These are phyloP conservation scores for Cnemophilus loriae DNA, from an alignment of 2,113 vertebrate genomes.

Conservation along the genomic window DNA sequence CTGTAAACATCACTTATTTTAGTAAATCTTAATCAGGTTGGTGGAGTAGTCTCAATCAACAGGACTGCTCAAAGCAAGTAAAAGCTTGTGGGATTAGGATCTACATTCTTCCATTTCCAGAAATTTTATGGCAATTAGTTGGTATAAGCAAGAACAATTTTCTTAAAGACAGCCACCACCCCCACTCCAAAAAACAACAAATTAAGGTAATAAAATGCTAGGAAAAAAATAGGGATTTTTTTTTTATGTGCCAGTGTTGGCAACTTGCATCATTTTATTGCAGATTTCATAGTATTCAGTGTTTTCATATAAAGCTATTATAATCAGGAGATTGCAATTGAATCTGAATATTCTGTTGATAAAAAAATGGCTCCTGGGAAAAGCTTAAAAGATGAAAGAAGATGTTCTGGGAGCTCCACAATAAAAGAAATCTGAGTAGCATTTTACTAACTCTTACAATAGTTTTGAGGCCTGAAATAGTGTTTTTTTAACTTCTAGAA, in stretches of 20 bases:
- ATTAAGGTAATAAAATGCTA: not conserved
- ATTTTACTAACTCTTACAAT: not conserved
- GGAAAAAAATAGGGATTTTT: not conserved
- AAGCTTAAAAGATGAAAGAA: not conserved
- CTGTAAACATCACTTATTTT: not conserved
- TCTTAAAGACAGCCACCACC: not conserved
- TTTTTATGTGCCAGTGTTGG: not conserved
- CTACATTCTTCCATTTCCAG: not conserved
- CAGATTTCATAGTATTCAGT: not conserved
- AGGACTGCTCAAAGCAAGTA: not conserved
- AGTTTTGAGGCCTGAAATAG: not conserved
- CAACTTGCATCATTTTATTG: not conserved
- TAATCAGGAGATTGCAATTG: not conserved
- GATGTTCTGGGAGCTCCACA: not conserved
- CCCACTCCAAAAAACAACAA: not conserved
- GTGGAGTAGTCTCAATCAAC: not conserved
- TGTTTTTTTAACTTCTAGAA: not conserved
- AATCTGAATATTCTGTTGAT: not conserved
- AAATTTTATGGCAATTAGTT: not conserved
- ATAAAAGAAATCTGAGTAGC: not conserved
- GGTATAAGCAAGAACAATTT: not conserved
- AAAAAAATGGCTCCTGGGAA: not conserved
- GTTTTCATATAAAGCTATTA: not conserved
- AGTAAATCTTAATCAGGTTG: not conserved
- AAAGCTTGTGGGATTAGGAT: not conserved